Base-by-base conservation (phyloP, 2,888 invertebrate genomes). In the Parnassius glacialis region DNA sequence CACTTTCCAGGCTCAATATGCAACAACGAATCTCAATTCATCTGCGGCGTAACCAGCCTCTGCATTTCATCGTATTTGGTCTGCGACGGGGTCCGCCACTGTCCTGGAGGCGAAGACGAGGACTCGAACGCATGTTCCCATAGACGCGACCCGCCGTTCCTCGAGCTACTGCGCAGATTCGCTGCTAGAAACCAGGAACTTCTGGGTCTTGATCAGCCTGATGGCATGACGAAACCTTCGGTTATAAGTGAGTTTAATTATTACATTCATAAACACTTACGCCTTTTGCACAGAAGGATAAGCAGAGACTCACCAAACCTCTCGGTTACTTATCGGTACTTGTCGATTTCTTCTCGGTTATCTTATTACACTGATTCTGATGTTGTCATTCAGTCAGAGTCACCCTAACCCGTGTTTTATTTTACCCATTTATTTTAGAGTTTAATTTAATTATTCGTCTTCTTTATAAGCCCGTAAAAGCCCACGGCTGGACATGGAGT, bases 11-110 rank as follows among this genome's bases (percentile, higher is more conserved):
- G 90, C 13, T 72, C 83, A 65, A 75, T 84, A 25, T 91, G 91
- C 80, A 83, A 76, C 72, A 84, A 87, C 64, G 84, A 85, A 10
- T 83, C 87, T 43, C 87, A 90, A 67, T 90, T 87, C 73, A 70
- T 74, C 9, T 91, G 91, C 68, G 90, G 90, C 0, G 66, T 74
- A 45, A 88, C 89, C 16, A 80, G 83, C 67, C 86, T 94, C 52
- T 95, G 95, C 81, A 92, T 95, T 60, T 93, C 94, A 1, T 93
- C 93, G 57, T 93, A 93, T 72, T 84, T 95, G 67, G 91, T 93
- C 16, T 95, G 95, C 77, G 95, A 95, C 70, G 94, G 94, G 10
- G 92, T 94, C 25, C 85, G 92, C 1, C 94, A 95, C 75, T 95
- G 95, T 68, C 94, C 95, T 0, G 93, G 93, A 0, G 94, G 93